These are phyloP conservation scores for Elephantulus edwardii DNA, from an alignment of 2,113 vertebrate genomes.

Conservation along the genomic window DNA sequence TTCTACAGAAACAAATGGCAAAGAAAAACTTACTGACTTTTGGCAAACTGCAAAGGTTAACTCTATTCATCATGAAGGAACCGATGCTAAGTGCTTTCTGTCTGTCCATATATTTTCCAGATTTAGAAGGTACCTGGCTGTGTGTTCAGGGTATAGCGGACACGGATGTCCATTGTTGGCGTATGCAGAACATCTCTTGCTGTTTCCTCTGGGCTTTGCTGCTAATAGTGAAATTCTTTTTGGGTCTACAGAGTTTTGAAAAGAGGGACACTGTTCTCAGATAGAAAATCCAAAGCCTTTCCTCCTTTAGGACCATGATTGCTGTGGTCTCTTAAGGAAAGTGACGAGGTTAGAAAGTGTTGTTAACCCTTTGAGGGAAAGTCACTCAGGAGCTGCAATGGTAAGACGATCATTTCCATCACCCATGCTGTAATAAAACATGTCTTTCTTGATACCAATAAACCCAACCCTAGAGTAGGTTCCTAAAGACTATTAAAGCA, in stretches of 20 bases:
- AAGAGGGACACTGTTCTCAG: conserved; percentile 19
- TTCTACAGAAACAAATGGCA: conserved; percentile 53
- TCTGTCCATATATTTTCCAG: conserved; percentile 62
- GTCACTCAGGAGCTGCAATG: background rate
- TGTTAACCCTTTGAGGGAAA: background rate
- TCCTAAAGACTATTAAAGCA: background rate
- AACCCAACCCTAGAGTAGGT: background rate
- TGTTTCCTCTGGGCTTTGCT: background rate
- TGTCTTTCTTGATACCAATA: background rate
- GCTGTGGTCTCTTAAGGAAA: background rate
- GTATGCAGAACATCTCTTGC: background rate
- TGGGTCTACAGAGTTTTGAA: background rate
- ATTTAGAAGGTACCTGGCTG: conserved; percentile 41
- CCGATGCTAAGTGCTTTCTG: conserved; percentile 48
- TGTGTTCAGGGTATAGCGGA: background rate
- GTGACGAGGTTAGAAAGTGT: background rate
- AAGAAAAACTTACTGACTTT: conserved; percentile 71
- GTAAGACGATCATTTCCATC: background rate
- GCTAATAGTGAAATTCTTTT: background rate
- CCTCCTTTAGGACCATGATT: background rate
- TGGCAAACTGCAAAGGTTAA: conserved; percentile 73
- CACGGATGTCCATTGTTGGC: background rate
- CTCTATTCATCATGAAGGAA: conserved; percentile 58
- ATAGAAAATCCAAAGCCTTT: background rate
- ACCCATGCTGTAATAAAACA: background rate